Percentiles rank a stretch among this genome's conserved stretches.
These are phyloP conservation scores for Aplodontia rufa DNA, from an alignment of 2,113 vertebrate species.

Conservation along the genomic window DNA sequence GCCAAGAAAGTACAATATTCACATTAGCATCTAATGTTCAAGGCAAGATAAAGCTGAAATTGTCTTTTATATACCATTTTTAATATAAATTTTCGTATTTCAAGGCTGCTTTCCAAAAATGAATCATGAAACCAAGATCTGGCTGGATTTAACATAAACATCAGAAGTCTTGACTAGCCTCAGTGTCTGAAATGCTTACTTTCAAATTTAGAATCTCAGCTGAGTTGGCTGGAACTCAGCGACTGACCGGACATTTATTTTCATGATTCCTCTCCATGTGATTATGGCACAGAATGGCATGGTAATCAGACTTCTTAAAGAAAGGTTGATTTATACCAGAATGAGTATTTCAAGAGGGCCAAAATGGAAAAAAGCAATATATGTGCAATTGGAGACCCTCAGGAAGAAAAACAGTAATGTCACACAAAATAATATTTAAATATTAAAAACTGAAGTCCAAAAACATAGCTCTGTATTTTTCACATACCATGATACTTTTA, in stretches of 20 bases:
- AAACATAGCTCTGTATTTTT: not conserved
- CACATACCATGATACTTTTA: not conserved
- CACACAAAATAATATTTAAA: not conserved
- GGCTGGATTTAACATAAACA: not conserved
- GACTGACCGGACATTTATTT: not conserved
- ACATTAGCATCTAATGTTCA: conserved; percentile 23
- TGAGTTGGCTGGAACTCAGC: not conserved
- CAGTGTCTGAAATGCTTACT: not conserved
- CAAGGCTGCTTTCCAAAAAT: not conserved
- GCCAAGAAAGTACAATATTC: conserved; percentile 32
- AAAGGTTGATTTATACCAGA: not conserved
- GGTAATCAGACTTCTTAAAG: not conserved
- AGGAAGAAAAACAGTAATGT: not conserved
- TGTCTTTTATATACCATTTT: not conserved
- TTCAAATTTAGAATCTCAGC: not conserved
- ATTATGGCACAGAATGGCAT: not conserved
- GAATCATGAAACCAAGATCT: not conserved
- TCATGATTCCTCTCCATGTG: not conserved
- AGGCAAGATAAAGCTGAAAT: not conserved
- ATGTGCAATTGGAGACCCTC: not conserved
- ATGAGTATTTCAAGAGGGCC: not conserved
- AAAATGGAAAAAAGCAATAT: not conserved
- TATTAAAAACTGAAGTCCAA: not conserved
- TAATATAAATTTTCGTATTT: conserved; percentile 9
- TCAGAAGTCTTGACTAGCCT: not conserved